phyloP scores from a whole-genome alignment of 2,888 invertebrate species.

The Zaprionus bogoriensis region DNA sequence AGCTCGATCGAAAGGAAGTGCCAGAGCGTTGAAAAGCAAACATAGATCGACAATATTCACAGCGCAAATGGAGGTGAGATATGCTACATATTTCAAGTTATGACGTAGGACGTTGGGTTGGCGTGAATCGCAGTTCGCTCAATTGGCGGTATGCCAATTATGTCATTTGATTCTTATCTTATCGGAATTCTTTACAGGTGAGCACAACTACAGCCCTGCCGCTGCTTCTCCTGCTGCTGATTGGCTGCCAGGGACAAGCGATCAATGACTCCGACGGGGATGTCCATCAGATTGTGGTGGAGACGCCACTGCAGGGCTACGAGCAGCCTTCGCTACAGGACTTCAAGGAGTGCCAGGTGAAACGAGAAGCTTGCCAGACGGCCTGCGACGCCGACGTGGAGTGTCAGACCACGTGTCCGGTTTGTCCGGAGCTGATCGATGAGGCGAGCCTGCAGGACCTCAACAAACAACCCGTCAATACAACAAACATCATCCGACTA shows the following conservation, averaged over 20 bases:
- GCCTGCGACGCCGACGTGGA: slow-evolving; percentile 37
- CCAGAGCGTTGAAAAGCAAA: background rate
- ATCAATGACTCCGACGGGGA: slow-evolving; percentile 6
- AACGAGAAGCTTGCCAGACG: slow-evolving; percentile 57
- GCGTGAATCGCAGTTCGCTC: slow-evolving; percentile 6
- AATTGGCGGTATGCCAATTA: slow-evolving; percentile 26
- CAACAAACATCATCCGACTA: slow-evolving; percentile 76
- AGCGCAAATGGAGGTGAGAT: slow-evolving; percentile 40
- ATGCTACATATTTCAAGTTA: slow-evolving; percentile 1
- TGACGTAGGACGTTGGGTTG: slow-evolving; percentile 7
- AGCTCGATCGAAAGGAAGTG: background rate
- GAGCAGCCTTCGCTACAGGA: slow-evolving; percentile 75
- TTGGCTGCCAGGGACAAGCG: slow-evolving; percentile 1
- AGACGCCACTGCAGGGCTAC: slow-evolving; percentile 73
- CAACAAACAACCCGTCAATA: slow-evolving; percentile 68
- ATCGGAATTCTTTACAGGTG: slow-evolving; percentile 7
- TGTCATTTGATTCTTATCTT: slow-evolving; percentile 21
- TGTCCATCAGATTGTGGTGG: slow-evolving; percentile 65
- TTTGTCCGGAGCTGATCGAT: slow-evolving; percentile 72
- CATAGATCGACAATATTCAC: no score
- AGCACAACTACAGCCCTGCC: slow-evolving; percentile 4
- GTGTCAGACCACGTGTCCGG: slow-evolving; percentile 67
- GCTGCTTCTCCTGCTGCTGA: slow-evolving; percentile 24
- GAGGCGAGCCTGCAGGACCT: slow-evolving; percentile 77
- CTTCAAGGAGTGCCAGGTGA: slow-evolving; percentile 68